Evolutionary conservation across 2,113 vertebrate genomes (phyloP), one percentile per base, ranked within the genome.

Genomic region (Sphaerodactylus townsendi): DNA sequence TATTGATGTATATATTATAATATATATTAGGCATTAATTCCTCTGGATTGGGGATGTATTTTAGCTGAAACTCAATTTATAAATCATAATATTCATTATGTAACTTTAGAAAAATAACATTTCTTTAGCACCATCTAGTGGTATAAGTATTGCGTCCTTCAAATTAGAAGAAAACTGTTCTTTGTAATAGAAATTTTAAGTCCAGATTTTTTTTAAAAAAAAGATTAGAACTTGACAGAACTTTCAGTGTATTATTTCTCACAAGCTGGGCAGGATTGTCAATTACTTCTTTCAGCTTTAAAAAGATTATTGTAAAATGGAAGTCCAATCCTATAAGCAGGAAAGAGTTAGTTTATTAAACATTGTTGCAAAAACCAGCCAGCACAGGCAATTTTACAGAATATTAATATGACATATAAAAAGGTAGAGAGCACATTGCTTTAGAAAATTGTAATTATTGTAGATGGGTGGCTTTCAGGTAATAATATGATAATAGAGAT

Each of bases 81-180:
- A 33, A 88, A 83, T 56, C 28, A 86, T 64, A 59, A 2, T 70
- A 71, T 1, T 62, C 28, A 0, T 1, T 23, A n/a, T 33, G 33
- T 56, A 71, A 71, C 1, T 1, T 37, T 87, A 85, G 59, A 39
- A 77, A 70, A 41, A 69, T 85, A 89, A 87, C 72, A 85, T 91
- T 91, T 92, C 50, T 73, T 91, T 86, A 94, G 94, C 95, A 92
- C 96, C 96, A 96, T 93, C 96, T 96, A 94, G 94, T 94, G 96
- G 96, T 84, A 53, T 2, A 28, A 89, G 79, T 41, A 0, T 62
- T 83, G 0, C 59, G 53, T 44, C 19, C n/a, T 81, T 84, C 53
- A 13, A 14, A 10, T 35, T 78, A 79, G 77, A 71, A 89, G 84
- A 39, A 13, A 88, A 66, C 15, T 62, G 48, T 84, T 62, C 48